Base-by-base conservation (phyloP, 2,888 invertebrate species). In the Alitta virens region DNA sequence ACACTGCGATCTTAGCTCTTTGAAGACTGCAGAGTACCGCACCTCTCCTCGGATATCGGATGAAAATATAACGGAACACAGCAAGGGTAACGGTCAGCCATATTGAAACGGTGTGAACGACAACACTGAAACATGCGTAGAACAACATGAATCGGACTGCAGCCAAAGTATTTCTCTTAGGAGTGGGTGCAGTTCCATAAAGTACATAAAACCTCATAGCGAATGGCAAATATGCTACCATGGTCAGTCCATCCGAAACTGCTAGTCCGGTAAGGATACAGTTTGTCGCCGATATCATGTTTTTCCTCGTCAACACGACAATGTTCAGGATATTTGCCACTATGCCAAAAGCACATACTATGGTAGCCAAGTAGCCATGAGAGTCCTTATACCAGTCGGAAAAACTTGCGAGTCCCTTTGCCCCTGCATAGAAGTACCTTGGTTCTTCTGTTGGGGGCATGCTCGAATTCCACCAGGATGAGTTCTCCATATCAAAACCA, bases 51-150 rank as follows among this genome's bases (percentile, higher is more conserved):
- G 94, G 94, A 78, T 75, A 78, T 7, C 72, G 68, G 51, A 84
- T 79, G 59, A 81, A 83, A 18, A 78, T 75, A 78, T 92, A 95
- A 7, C 96, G 86, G 92, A 96, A 97, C 2, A 96, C 89, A 0
- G 96, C 96, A 64, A 97, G 83, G 0, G 92, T 91, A 1, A 97
- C 91, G 0, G 96, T 96, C 71, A 97, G 83, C 88, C 93, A 95
- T 71, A 95, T 95, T 2, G 95, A 92, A 68, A 95, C 92, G 2
- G 95, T 94, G 81, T 93, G 92, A 64, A 91, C 86, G 55, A 90
- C 86, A 82, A 95, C 94, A 43, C 91, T 89, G 80, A 94, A 92
- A 74, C 92, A 89, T 42, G 92, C 92, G 82, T 95, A 95, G 75
- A 2, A 96, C 89, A 83, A 75, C 50, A 82, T 76, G 67, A 82